phyloP scores from a whole-genome alignment of 1,140 invertebrate species.

The Hydropsyche tenuis region DNA sequence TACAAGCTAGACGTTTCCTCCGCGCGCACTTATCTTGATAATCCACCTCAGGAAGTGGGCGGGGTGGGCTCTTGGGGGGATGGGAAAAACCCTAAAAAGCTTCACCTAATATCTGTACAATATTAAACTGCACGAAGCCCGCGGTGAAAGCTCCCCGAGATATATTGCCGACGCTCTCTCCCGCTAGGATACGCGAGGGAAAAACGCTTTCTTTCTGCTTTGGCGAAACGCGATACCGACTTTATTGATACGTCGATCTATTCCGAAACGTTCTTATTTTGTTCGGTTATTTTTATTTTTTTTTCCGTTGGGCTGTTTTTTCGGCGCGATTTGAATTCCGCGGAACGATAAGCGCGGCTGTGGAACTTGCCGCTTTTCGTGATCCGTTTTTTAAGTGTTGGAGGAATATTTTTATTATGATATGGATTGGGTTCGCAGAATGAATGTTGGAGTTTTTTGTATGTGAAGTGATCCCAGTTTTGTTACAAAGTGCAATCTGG shows the following conservation, averaged over 20 bases:
- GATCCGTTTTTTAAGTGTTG: too few relatives aligned
- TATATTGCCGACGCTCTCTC: background rate
- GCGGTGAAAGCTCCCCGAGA: conserved; percentile 17
- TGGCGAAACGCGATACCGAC: conserved; percentile 7
- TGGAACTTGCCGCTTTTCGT: too few relatives aligned
- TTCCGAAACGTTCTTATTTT: background rate
- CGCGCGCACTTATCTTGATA: conserved; percentile 27
- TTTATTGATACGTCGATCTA: conserved; percentile 22
- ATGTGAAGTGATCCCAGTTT: too few relatives aligned
- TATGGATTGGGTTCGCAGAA: too few relatives aligned
- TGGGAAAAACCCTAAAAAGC: conserved; percentile 25
- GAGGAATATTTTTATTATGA: too few relatives aligned
- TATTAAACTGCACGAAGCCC: conserved; percentile 25
- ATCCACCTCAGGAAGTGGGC: conserved; percentile 1
- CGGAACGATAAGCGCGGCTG: too few relatives aligned
- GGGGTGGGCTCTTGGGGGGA: background rate
- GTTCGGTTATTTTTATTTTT: too few relatives aligned
- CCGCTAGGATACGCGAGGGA: background rate
- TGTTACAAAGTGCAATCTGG: too few relatives aligned
- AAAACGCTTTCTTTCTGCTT: background rate
- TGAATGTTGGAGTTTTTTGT: too few relatives aligned
- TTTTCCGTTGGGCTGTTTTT: too few relatives aligned
- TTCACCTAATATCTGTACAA: conserved; percentile 27
- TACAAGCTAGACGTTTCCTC: conserved; percentile 27
- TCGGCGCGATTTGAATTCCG: too few relatives aligned